Conservation (phyloP, 2,113 vertebrate species). For the Buteo buteo region DNA sequence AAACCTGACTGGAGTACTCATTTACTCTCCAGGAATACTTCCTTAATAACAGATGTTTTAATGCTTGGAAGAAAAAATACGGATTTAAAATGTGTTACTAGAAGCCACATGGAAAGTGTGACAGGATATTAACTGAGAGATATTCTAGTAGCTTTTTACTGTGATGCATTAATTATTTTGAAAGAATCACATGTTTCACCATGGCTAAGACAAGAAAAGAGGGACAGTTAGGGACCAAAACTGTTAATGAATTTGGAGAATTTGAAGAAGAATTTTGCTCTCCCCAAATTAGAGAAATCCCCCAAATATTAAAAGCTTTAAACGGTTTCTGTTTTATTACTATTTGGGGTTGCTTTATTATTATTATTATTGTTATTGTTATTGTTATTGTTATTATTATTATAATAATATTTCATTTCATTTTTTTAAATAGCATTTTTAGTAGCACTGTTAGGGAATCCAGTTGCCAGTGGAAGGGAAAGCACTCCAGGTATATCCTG, state of each 20-base stretch:
- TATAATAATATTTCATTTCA: too few species aligned
- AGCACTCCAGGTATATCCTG: neutral
- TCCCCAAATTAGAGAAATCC: neutral
- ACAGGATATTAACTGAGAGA: neutral
- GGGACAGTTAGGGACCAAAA: fast-evolving
- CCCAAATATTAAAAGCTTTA: neutral
- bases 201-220: neutral
- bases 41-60: neutral
- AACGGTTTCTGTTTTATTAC: neutral
- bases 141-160: neutral
- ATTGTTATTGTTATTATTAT: neutral
- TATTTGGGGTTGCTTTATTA: neutral
- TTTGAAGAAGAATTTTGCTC: neutral
- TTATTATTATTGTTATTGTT: too few species aligned
- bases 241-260: neutral
- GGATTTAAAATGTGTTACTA: neutral
- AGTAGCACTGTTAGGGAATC: neutral
- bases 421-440: neutral
- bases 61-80: neutral
- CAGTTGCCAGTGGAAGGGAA: neutral
- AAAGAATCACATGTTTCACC: neutral
- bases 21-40: neutral
- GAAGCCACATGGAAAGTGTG: neutral
- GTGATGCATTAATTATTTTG: neutral
- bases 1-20: neutral